Evolutionary conservation across 2,888 invertebrate genomes (phyloP).

Genomic region (Molorchus minor): DNA sequence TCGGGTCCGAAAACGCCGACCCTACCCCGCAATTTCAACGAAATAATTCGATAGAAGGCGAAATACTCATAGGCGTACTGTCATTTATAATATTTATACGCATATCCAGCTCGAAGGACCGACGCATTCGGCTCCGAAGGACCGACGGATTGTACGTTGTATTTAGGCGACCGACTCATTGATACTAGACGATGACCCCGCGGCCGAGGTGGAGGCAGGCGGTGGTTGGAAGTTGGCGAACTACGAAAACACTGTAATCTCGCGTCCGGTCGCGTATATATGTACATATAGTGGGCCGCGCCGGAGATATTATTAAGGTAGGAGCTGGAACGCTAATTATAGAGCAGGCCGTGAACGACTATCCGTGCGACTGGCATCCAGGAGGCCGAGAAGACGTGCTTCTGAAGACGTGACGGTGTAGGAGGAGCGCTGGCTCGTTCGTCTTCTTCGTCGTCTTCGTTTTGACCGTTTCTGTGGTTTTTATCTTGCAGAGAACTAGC

Average conservation of each 20-base stretch:
- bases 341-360: slow-evolving; percentile 45
- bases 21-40: too few species aligned
- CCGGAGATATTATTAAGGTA: slow-evolving; percentile 55
- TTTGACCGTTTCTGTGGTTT: not conserved
- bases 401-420: slow-evolving; percentile 58
- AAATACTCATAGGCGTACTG: too few species aligned
- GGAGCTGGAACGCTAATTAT: slow-evolving; percentile 57
- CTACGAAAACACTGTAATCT: slow-evolving; percentile 42
- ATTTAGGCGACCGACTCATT: slow-evolving; percentile 18
- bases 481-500: too few species aligned
- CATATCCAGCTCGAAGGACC: too few species aligned
- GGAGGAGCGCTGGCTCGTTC: slow-evolving; percentile 48
- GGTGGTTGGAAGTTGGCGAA: slow-evolving; percentile 39
- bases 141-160: not conserved
- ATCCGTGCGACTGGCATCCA: slow-evolving; percentile 39
- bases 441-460: slow-evolving; percentile 17
- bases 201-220: slow-evolving; percentile 9
- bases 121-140: too few species aligned
- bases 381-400: slow-evolving; percentile 57
- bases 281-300: slow-evolving; percentile 25
- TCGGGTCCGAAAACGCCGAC: too few species aligned
- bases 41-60: too few species aligned
- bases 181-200: slow-evolving; percentile 36
- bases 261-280: slow-evolving; percentile 28
- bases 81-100: too few species aligned